These are phyloP conservation scores for Urosaurus nigricauda DNA, from an alignment of 2,797 vertebrate species.

Conservation along the genomic window DNA sequence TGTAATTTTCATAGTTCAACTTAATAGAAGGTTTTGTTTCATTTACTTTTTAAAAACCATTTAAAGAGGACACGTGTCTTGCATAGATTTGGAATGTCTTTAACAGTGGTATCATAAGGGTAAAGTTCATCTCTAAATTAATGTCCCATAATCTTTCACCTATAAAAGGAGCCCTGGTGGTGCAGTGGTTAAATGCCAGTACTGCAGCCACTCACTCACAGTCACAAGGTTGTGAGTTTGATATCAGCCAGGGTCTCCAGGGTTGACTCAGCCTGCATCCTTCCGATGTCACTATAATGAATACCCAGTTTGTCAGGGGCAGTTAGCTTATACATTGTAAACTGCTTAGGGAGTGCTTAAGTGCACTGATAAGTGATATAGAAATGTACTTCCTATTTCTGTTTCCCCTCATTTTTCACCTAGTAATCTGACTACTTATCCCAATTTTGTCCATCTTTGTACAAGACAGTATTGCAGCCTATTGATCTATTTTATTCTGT, in stretches of 20 bases:
- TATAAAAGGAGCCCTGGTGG: background rate
- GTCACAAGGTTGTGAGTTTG: too few species aligned
- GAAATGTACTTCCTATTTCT: too few species aligned
- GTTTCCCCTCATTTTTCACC: background rate
- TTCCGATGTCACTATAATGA: too few species aligned
- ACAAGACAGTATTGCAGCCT: background rate
- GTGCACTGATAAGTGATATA: too few species aligned
- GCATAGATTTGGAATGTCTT: background rate
- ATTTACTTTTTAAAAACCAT: background rate
- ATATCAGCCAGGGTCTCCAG: too few species aligned
- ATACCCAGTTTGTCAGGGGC: too few species aligned
- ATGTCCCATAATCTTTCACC: background rate
- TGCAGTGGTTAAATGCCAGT: too few species aligned
- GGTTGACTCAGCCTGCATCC: too few species aligned
- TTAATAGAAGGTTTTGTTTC: background rate
- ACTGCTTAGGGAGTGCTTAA: too few species aligned
- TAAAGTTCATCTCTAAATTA: background rate
- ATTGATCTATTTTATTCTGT: background rate
- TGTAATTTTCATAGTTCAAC: background rate
- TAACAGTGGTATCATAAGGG: background rate
- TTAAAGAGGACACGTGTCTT: background rate
- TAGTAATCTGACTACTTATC: background rate
- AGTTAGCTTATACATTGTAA: too few species aligned
- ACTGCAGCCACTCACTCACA: too few species aligned
- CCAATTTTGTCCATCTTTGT: background rate